phyloP scores from a whole-genome alignment of 2,888 invertebrate species.

The Conops quadrifasciatus region DNA sequence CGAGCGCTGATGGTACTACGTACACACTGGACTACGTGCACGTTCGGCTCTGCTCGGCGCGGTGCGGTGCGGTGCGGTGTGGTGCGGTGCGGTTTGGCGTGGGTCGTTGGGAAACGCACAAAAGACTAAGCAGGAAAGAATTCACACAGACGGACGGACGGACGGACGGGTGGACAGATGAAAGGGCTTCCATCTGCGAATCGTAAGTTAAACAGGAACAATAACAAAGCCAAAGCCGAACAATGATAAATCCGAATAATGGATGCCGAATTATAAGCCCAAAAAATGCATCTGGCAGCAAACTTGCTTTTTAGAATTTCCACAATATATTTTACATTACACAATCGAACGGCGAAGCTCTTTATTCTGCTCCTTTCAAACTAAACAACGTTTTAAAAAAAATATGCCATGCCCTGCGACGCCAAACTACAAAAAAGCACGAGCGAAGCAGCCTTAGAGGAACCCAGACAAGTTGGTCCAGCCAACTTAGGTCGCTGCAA shows the following conservation, averaged over 20 bases:
- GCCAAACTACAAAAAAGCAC: too few relatives aligned
- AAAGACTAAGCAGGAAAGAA: neutral
- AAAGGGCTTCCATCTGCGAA: too few relatives aligned
- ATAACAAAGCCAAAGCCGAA: neutral
- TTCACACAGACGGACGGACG: slow-evolving; percentile 14
- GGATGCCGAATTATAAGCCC: neutral
- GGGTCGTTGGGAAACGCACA: neutral
- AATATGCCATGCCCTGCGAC: neutral
- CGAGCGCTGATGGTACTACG: too few relatives aligned
- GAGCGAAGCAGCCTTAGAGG: too few relatives aligned
- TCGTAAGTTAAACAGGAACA: too few relatives aligned
- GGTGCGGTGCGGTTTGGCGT: too few relatives aligned
- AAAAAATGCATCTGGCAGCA: slow-evolving; percentile 13
- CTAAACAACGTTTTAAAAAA: neutral
- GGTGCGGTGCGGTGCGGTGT: neutral
- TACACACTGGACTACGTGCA: too few relatives aligned
- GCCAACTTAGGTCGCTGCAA: too few relatives aligned
- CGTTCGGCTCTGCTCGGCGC: too few relatives aligned
- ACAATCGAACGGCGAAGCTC: too few relatives aligned
- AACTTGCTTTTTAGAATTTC: slow-evolving; percentile 1
- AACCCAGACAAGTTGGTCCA: too few relatives aligned
- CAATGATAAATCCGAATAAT: neutral
- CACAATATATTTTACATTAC: neutral
- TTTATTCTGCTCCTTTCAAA: too few relatives aligned
- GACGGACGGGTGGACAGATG: neutral